Percentiles rank a stretch among this genome's conserved stretches.
These are phyloP conservation scores for Mellilla xanthometata DNA, from an alignment of 2,888 invertebrate genomes.

Conservation along the genomic window DNA sequence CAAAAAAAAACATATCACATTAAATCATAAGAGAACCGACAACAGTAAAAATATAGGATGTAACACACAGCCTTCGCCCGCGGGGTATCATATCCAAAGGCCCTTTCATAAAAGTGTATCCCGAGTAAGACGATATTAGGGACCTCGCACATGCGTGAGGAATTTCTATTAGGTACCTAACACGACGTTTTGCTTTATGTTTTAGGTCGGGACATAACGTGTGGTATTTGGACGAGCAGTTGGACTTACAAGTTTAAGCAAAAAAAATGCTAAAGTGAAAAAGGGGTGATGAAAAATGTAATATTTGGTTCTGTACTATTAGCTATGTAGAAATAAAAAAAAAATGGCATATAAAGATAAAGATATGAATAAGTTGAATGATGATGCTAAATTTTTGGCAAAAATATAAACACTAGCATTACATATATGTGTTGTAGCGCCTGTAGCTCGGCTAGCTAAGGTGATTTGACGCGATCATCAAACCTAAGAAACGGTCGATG, in stretches of 20 bases:
- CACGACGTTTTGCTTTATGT: conserved; percentile 65
- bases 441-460: too few relatives aligned
- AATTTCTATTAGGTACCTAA: conserved; percentile 71
- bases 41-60: conserved; percentile 34
- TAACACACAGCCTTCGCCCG: conserved; percentile 36
- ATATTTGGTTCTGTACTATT: too few relatives aligned
- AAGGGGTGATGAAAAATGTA: too few relatives aligned
- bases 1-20: conserved; percentile 2
- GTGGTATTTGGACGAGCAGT: conserved; percentile 16
- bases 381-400: too few relatives aligned
- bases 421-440: too few relatives aligned
- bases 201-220: conserved; percentile 33
- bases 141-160: conserved; percentile 61
- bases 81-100: conserved; percentile 47
- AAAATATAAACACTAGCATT: too few relatives aligned
- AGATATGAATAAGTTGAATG: too few relatives aligned
- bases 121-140: conserved; percentile 62
- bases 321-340: too few relatives aligned
- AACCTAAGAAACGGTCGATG: too few relatives aligned
- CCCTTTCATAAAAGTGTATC: conserved; percentile 57
- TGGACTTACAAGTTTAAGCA: not conserved
- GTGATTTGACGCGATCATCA: too few relatives aligned
- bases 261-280: too few relatives aligned
- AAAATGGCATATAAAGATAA: too few relatives aligned
- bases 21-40: conserved; percentile 10